Percentiles rank a stretch among this genome's conserved stretches.
Conservation (phyloP, 1,140 invertebrate species). For the Monochamus saltuarius region DNA sequence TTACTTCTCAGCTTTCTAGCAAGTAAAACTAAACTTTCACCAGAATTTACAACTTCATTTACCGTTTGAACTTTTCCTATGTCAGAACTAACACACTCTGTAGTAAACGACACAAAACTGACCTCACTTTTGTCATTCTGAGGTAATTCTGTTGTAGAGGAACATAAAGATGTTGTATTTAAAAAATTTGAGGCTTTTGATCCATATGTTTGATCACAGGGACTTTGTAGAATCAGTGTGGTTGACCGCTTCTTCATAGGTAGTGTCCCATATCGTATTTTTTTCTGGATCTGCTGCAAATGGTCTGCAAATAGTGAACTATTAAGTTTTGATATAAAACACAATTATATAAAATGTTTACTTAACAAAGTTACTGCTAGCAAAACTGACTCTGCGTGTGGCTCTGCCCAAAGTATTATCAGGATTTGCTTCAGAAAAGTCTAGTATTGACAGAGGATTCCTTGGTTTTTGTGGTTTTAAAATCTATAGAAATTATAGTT, state of each 20-base stretch:
- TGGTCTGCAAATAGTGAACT: slow-evolving; percentile 16
- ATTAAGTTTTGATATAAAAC: too few relatives aligned
- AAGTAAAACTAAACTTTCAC: too few relatives aligned
- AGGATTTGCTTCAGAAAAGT: background rate
- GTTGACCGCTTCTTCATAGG: slow-evolving; percentile 31
- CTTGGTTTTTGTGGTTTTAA: slow-evolving; percentile 2
- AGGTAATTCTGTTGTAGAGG: too few relatives aligned
- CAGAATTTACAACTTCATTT: too few relatives aligned
- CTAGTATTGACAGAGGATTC: background rate
- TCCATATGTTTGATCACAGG: too few relatives aligned
- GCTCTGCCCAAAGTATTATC: background rate
- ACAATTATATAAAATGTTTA: slow-evolving; percentile 7
- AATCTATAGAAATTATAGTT: background rate
- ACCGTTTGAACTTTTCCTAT: too few relatives aligned
- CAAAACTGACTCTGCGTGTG: slow-evolving; percentile 29
- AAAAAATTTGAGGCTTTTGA: too few relatives aligned
- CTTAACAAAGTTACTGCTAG: slow-evolving; percentile 32
- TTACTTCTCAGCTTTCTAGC: too few relatives aligned
- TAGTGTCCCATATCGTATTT: slow-evolving; percentile 36
- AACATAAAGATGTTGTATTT: too few relatives aligned
- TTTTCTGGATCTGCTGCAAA: slow-evolving; percentile 32
- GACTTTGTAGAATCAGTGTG: slow-evolving; percentile 18
- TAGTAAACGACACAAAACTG: too few relatives aligned
- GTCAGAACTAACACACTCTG: too few relatives aligned
- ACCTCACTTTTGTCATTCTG: too few relatives aligned